phyloP scores from a whole-genome alignment of 2,888 invertebrate genomes.

The Cistogaster globosa region DNA sequence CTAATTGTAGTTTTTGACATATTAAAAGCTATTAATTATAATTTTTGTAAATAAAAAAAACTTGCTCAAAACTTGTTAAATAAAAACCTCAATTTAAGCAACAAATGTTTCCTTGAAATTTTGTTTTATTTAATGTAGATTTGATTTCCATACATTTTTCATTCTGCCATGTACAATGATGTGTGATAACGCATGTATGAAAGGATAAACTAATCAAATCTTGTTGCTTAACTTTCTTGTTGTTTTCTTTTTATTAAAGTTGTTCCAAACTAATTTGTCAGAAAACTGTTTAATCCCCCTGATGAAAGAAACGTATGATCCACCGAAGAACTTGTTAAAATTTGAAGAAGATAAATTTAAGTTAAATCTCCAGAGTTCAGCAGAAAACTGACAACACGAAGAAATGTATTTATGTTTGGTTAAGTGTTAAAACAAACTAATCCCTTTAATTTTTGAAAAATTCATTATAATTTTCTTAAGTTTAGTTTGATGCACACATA shows the following conservation, averaged over 20 bases:
- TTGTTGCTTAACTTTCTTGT: background rate
- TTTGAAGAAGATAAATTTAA: background rate
- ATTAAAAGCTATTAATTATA: no score
- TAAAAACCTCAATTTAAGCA: no score
- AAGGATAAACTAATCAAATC: conserved; percentile 35
- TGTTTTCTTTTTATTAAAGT: background rate
- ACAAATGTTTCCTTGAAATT: no score
- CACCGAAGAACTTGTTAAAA: background rate
- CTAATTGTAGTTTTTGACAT: no score
- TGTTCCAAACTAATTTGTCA: conserved; percentile 19
- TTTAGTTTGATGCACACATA: conserved; percentile 14
- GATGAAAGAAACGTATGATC: conserved; percentile 21
- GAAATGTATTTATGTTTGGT: background rate
- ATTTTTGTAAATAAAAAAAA: no score
- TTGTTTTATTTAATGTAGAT: no score
- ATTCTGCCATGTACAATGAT: background rate
- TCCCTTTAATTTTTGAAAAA: conserved; percentile 31
- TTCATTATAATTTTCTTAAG: conserved; percentile 49
- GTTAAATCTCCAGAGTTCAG: conserved; percentile 9
- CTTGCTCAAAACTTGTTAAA: no score
- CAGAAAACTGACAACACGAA: conserved; percentile 19
- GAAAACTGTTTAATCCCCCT: conserved; percentile 29
- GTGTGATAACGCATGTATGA: conserved; percentile 7
- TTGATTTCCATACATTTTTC: no score
- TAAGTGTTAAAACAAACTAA: conserved; percentile 22